Base-by-base conservation (phyloP, 2,888 invertebrate species). In the Drosophila cognata region DNA sequence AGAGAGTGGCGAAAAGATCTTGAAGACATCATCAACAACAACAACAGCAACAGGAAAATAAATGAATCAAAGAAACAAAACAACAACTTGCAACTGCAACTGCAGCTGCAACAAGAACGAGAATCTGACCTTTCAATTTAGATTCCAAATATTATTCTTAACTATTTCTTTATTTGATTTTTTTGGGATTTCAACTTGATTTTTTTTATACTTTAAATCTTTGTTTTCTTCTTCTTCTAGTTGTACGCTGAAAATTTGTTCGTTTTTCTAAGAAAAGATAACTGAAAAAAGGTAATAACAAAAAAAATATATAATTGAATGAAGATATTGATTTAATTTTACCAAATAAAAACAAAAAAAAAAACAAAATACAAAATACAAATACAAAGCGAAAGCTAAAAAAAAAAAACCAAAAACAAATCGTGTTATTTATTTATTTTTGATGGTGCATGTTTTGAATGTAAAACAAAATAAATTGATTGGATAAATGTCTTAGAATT, bases 231-330 rank as follows among this genome's bases (percentile, higher is more conserved):
- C 88, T 85, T 71, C 81, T 89, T 89, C 90, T 86, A 89, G 90
- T 86, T 86, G 86, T 86, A 89, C 90, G 87, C 89, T 88, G 91
- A 91, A 85, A 88, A 89, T 86, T 82, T 83, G 85, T 86, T 86
- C 88, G 85, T 86, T 89, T 86, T 86, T 89, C 90, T 89, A 89
- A 86, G 90, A 88, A 84, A 82, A 78, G 78, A 89, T 84, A 82
- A 89, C 85, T 82, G 90, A 89, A 86, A 86, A 86, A 84, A 89
- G 90, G 85, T 89, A 89, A 85, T 81, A 87, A 87, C 79, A 85
- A 82, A 89, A 84, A 79, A 77, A 75, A 79, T 74, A 79, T 75
- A 82, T 71, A 82, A 88, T 80, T 89, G 81, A 83, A 87, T 81
- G 80, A 80, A 82, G 71, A 83, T 88, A 79, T 77, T 88, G 82